Evolutionary conservation across 1,140 invertebrate genomes (phyloP).

Genomic region (Harpegnathos saltator): DNA sequence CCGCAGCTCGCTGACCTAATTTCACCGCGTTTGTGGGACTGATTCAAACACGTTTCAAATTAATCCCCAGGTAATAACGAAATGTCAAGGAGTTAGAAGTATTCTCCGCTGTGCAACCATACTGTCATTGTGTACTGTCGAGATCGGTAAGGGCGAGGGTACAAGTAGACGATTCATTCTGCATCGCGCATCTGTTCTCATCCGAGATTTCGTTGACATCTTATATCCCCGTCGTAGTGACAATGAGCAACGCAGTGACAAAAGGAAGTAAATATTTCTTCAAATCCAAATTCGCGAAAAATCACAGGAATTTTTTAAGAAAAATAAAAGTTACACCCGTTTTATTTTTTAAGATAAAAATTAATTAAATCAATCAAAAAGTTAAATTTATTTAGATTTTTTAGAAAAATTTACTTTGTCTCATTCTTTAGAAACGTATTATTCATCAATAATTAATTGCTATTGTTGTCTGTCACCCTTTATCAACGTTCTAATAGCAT

Average conservation of each 20-base stretch:
- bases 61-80: constrained; percentile 74
- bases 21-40: constrained; percentile 56
- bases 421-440: too few species aligned
- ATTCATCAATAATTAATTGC: too few species aligned
- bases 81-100: constrained; percentile 68
- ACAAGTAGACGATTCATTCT: constrained; percentile 39
- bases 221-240: too few species aligned
- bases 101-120: constrained; percentile 53
- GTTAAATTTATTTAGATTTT: not conserved
- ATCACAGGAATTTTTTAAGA: not conserved
- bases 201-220: not conserved
- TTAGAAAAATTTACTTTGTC: too few species aligned
- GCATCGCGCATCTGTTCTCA: constrained; percentile 15
- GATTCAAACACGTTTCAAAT: constrained; percentile 75
- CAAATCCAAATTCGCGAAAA: not conserved
- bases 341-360: not conserved
- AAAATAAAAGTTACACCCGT: not conserved
- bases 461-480: too few species aligned
- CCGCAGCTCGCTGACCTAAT: constrained; percentile 71
- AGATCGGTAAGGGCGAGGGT: not conserved
- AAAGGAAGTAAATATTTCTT: not conserved
- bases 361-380: too few species aligned
- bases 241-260: not conserved
- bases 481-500: too few species aligned
- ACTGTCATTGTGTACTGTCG: constrained; percentile 57